A percentile compares a stretch with the other conserved stretches of the same genome.
These are phyloP conservation scores for Chiridota heheva DNA, from an alignment of 35 echinoderm and acorn worm genomes.

Conservation along the genomic window DNA sequence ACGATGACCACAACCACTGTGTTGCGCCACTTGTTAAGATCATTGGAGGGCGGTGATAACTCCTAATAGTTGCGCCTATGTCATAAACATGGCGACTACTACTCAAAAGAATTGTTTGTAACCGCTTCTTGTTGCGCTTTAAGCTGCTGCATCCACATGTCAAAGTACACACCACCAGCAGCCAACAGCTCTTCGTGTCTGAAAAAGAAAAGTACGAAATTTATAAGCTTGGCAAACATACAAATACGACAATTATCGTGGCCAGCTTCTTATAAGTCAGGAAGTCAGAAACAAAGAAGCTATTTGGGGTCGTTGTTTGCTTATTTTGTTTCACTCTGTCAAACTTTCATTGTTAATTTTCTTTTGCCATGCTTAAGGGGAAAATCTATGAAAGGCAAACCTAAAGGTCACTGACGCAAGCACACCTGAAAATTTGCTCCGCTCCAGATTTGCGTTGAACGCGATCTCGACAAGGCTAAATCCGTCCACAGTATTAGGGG, in stretches of 20 bases:
- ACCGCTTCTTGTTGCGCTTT: slow-evolving; percentile 59
- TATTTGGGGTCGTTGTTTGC: not conserved
- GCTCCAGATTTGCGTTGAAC: too few species aligned
- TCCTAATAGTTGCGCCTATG: too few species aligned
- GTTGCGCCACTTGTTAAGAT: too few species aligned
- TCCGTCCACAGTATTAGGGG: too few species aligned
- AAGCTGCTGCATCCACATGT: slow-evolving; percentile 92
- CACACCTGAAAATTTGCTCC: too few species aligned
- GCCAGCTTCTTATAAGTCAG: not conserved
- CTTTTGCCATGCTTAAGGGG: not conserved
- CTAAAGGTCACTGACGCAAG: not conserved
- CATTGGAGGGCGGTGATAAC: too few species aligned
- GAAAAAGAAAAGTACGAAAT: slow-evolving; percentile 5
- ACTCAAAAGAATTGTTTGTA: too few species aligned
- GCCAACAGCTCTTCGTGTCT: slow-evolving; percentile 88
- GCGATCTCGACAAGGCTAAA: too few species aligned
- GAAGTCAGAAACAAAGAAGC: not conserved
- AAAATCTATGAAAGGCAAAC: not conserved
- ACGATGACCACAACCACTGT: too few species aligned
- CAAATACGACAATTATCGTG: not conserved
- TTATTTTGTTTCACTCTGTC: not conserved
- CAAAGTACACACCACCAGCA: slow-evolving; percentile 46
- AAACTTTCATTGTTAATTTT: not conserved
- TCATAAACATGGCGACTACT: too few species aligned
- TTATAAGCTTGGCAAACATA: not conserved